Conservation (phyloP, 2,113 vertebrate genomes). For the Gallinago jamesoni region DNA sequence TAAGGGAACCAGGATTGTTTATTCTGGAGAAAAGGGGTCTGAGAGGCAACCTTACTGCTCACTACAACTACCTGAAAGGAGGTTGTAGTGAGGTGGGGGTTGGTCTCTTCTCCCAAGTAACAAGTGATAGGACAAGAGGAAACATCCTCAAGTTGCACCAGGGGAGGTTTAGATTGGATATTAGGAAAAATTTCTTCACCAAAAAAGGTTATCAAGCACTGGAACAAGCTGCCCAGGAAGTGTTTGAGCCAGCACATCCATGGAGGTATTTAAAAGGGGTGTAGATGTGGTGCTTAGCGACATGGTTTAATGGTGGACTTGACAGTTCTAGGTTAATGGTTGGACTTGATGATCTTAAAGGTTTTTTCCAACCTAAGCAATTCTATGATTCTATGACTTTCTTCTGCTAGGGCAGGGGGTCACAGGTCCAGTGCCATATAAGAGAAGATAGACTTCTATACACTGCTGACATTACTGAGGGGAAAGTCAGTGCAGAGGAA, state of each 20-base stretch:
- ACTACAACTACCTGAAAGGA: background rate
- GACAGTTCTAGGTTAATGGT: background rate
- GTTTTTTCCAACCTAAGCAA: background rate
- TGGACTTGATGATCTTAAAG: background rate
- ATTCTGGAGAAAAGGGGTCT: background rate
- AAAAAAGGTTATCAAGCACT: background rate
- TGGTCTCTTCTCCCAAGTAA: background rate
- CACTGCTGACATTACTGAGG: background rate
- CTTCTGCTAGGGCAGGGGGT: background rate
- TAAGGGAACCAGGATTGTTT: background rate
- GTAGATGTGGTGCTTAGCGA: background rate
- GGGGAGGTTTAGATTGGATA: background rate
- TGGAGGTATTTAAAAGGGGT: background rate
- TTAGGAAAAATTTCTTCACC: background rate
- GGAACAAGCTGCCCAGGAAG: background rate
- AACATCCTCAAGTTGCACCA: background rate
- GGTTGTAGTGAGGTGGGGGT: background rate
- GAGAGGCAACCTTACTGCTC: background rate
- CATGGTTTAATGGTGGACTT: background rate
- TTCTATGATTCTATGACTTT: background rate
- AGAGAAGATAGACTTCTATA: background rate
- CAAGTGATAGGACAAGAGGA: background rate
- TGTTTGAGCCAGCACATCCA: background rate
- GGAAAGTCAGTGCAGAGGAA: background rate
- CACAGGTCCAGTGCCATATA: fast-evolving